phyloP scores from a whole-genome alignment of 2,888 invertebrate species.

The Microchrysa polita region DNA sequence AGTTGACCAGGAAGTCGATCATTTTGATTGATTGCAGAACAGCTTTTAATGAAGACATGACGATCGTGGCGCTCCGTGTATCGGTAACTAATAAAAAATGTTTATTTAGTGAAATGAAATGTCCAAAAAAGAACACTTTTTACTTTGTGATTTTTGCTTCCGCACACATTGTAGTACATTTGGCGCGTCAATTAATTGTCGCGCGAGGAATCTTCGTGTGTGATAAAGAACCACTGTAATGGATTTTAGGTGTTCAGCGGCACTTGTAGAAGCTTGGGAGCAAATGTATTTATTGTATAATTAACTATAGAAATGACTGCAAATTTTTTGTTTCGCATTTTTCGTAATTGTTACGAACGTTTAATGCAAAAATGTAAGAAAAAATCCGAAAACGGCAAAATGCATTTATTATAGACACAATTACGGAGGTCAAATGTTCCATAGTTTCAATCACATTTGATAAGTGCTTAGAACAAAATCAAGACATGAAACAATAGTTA shows the following conservation, averaged over 20 bases:
- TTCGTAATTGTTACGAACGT: no score
- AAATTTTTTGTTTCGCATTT: no score
- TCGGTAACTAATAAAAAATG: background rate
- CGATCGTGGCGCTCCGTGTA: background rate
- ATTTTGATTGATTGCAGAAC: slow-evolving; percentile 36
- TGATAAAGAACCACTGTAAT: slow-evolving; percentile 38
- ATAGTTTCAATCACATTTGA: no score
- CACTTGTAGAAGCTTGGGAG: slow-evolving; percentile 19
- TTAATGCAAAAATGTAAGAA: no score
- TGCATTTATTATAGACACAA: no score
- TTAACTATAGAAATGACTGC: slow-evolving; percentile 26
- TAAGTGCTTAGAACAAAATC: no score
- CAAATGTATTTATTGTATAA: slow-evolving; percentile 25
- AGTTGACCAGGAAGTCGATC: slow-evolving; percentile 39
- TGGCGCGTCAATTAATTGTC: slow-evolving; percentile 33
- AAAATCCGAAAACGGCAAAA: no score
- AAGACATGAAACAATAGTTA: no score
- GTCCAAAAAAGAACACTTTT: slow-evolving; percentile 32
- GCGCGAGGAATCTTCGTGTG: background rate
- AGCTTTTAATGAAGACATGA: slow-evolving; percentile 33
- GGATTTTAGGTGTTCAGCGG: slow-evolving; percentile 40
- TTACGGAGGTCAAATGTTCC: no score
- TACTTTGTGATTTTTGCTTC: slow-evolving; percentile 19
- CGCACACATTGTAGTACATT: slow-evolving; percentile 28
- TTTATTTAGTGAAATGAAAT: slow-evolving; percentile 11